phyloP scores from a whole-genome alignment of 2,113 vertebrate genomes.

The Dromas ardeola region DNA sequence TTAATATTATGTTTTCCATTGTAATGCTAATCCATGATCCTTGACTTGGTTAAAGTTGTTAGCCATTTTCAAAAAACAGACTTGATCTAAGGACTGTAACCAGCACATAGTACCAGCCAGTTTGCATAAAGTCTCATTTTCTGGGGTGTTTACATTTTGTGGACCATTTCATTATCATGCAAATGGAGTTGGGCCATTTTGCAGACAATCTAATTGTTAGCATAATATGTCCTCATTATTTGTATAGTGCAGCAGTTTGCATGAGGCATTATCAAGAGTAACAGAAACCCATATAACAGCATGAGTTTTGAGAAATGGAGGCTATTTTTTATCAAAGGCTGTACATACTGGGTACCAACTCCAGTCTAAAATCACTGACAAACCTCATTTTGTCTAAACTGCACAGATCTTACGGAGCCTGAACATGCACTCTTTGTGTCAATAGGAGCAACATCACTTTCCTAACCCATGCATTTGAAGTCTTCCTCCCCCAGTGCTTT shows the following conservation, averaged over 20 bases:
- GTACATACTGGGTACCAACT: background rate
- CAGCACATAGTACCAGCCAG: background rate
- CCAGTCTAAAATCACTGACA: background rate
- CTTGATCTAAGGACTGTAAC: background rate
- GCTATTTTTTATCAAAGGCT: background rate
- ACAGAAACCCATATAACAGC: background rate
- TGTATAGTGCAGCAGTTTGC: background rate
- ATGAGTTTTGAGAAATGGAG: background rate
- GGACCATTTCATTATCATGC: conserved; percentile 20
- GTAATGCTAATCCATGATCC: background rate
- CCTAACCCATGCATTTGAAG: background rate
- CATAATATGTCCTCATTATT: conserved; percentile 22
- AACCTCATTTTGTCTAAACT: background rate
- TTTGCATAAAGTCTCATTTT: conserved; percentile 26
- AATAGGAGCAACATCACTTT: background rate
- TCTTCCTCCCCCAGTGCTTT: background rate
- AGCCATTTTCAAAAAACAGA: background rate
- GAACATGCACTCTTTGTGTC: background rate
- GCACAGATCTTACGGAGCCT: background rate
- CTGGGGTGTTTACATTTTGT: conserved; percentile 25
- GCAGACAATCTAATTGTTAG: conserved; percentile 23
- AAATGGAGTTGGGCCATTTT: conserved; percentile 18
- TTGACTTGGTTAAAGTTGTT: background rate
- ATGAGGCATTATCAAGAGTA: background rate
- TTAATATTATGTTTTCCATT: background rate